Evolutionary conservation across 2,888 invertebrate species (phyloP).

Genomic region (Serrognathus titanus): DNA sequence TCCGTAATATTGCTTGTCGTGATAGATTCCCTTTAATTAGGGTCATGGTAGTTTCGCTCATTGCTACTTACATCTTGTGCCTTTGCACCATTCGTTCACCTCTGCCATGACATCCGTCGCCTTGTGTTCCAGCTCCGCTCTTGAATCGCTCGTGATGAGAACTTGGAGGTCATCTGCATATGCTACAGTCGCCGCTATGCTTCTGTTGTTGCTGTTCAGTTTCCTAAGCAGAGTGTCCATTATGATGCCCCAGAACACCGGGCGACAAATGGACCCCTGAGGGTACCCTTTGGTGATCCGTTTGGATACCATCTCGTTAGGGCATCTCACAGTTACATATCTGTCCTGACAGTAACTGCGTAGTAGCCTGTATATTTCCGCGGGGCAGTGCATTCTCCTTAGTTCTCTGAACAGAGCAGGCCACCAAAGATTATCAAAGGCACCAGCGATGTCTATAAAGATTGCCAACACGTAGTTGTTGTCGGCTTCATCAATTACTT

Average conservation of each 20-base stretch:
- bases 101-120: background rate
- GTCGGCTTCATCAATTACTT: background rate
- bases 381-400: background rate
- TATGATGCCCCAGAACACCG: background rate
- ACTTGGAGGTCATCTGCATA: constrained; percentile 10
- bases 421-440: constrained; percentile 22
- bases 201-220: background rate
- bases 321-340: background rate
- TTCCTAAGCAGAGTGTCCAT: background rate
- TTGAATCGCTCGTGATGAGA: background rate
- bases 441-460: constrained; percentile 15
- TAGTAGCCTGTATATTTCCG: background rate
- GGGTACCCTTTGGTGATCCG: constrained; percentile 7
- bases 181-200: background rate
- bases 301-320: background rate
- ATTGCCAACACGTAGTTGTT: constrained; percentile 7
- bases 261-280: constrained; percentile 7
- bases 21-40: background rate
- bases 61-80: too few relatives aligned
- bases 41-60: background rate
- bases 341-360: constrained; percentile 15
- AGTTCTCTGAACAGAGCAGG: constrained; percentile 3
- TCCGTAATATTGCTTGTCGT: background rate
- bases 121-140: background rate
- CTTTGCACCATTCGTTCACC: too few relatives aligned